These are phyloP conservation scores for Lasioglossum morio DNA, from an alignment of 2,888 invertebrate genomes.

Conservation along the genomic window DNA sequence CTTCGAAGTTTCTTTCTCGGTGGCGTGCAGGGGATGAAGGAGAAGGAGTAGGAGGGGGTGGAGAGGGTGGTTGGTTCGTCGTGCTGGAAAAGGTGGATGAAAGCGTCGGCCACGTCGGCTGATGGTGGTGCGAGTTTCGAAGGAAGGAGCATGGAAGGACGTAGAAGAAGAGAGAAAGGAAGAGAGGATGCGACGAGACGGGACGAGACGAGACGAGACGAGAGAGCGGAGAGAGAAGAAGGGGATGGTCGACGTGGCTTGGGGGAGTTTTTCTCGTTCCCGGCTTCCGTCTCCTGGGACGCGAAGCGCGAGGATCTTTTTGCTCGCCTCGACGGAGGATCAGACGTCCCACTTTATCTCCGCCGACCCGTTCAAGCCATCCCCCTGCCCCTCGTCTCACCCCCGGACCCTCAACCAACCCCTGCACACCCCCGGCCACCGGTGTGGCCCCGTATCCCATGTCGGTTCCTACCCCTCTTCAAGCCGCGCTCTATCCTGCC, in stretches of 20 bases:
- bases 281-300: conserved; percentile 82
- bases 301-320: conserved; percentile 83
- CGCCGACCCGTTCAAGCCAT: conserved; percentile 83
- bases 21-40: conserved; percentile 23
- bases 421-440: conserved; percentile 84
- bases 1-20: conserved; percentile 81
- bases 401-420: conserved; percentile 74
- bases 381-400: conserved; percentile 84
- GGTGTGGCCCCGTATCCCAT: conserved; percentile 81
- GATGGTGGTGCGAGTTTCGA: conserved; percentile 86
- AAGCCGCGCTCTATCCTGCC: conserved; percentile 84
- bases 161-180: background rate
- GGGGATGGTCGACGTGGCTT: conserved; percentile 85
- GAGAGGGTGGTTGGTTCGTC: conserved; percentile 60
- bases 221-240: conserved; percentile 72
- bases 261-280: conserved; percentile 84
- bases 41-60: background rate
- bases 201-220: background rate
- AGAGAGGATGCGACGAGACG: background rate
- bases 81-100: conserved; percentile 77
- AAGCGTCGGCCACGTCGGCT: conserved; percentile 81
- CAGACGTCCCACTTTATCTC: conserved; percentile 84
- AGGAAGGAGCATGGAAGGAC: conserved; percentile 81
- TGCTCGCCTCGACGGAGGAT: conserved; percentile 84
- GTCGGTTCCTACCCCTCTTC: conserved; percentile 81